phyloP scores from a whole-genome alignment of 2,797 vertebrate genomes.

The Cuculus canorus region DNA sequence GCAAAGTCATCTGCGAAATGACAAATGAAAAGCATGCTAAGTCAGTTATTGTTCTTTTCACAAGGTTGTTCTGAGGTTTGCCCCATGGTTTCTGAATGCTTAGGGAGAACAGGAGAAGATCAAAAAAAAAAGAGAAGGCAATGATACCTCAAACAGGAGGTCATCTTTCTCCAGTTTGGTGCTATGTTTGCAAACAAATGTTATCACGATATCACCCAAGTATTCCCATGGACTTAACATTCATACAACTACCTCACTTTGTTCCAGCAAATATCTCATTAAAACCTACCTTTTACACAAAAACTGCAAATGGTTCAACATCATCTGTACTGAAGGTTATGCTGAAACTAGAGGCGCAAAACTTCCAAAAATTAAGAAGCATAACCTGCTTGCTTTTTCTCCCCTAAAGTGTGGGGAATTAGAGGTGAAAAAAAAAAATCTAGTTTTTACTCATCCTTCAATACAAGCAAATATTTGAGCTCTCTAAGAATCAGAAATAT shows the following conservation, averaged over 20 bases:
- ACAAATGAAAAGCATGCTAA: background rate
- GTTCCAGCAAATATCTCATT: background rate
- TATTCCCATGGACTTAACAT: background rate
- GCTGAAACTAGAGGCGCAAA: background rate
- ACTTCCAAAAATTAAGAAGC: background rate
- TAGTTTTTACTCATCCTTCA: background rate
- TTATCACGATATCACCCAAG: background rate
- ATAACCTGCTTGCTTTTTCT: background rate
- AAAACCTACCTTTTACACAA: background rate
- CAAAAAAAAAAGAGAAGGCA: background rate
- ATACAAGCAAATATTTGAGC: background rate
- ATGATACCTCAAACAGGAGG: background rate
- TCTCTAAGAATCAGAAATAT: background rate
- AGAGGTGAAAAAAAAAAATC: background rate
- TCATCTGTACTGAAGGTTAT: background rate
- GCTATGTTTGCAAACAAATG: background rate
- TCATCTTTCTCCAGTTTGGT: background rate
- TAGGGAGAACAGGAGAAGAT: background rate
- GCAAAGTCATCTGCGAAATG: background rate
- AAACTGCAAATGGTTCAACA: background rate
- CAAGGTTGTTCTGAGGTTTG: background rate
- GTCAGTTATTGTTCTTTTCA: background rate
- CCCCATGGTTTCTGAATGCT: background rate
- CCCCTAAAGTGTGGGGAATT: background rate
- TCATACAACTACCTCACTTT: background rate